These are phyloP conservation scores for Oxytorus armatus DNA, from an alignment of 2,888 invertebrate species.

Conservation along the genomic window DNA sequence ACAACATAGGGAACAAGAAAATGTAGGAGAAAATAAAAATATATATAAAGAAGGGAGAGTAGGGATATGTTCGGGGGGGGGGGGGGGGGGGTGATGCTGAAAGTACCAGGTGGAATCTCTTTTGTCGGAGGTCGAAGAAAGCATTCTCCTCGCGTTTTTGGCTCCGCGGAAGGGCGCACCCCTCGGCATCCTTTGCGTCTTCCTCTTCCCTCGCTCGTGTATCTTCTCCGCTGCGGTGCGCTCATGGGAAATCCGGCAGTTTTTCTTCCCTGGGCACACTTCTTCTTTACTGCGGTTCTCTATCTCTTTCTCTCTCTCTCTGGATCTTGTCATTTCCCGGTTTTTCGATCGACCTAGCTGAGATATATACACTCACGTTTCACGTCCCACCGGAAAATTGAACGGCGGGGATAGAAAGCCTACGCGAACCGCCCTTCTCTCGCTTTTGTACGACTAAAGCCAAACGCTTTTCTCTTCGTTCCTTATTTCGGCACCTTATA, in stretches of 20 bases:
- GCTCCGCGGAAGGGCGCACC: slow-evolving; percentile 49
- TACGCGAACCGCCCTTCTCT: slow-evolving; percentile 15
- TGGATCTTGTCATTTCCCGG: slow-evolving; percentile 6
- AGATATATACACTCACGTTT: slow-evolving; percentile 37
- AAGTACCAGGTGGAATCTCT: slow-evolving; percentile 60
- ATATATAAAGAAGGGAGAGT: not conserved
- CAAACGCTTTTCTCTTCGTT: slow-evolving; percentile 14
- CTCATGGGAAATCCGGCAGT: slow-evolving; percentile 61
- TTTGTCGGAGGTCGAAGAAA: slow-evolving; percentile 48
- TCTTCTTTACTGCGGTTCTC: not conserved
- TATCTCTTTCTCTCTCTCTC: not conserved
- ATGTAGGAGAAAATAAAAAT: slow-evolving; percentile 22
- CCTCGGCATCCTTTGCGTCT: slow-evolving; percentile 7
- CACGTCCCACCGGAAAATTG: slow-evolving; percentile 65
- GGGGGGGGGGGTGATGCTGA: not conserved
- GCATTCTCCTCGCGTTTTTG: slow-evolving; percentile 30
- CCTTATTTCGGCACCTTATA: slow-evolving; percentile 34
- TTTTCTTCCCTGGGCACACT: slow-evolving; percentile 38
- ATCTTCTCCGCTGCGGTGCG: slow-evolving; percentile 38
- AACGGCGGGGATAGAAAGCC: slow-evolving; percentile 54
- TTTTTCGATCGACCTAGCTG: slow-evolving; percentile 42
- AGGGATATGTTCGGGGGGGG: not conserved
- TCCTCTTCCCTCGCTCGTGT: slow-evolving; percentile 11
- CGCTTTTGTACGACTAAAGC: slow-evolving; percentile 17
- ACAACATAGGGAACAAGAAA: slow-evolving; percentile 5